Evolutionary conservation across 2,888 invertebrate species (phyloP), one percentile per base, ranked within the genome.

Genomic region (Limnephilus marmoratus): DNA sequence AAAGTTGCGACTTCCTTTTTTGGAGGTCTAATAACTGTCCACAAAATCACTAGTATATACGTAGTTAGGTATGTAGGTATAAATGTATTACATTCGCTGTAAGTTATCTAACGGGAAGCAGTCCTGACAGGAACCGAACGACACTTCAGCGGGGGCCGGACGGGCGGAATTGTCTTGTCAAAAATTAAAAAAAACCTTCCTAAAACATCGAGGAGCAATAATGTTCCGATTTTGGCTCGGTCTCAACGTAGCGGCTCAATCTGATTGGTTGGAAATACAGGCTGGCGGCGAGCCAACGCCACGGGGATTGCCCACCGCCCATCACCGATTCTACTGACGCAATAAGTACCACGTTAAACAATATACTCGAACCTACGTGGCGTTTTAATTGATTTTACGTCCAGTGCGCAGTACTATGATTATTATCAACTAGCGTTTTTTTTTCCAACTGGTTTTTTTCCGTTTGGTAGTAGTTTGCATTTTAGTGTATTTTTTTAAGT

Each of bases 151-250:
- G 82, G 86, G n/a, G 90, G 81, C 68, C 45, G 83, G 81, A 31
- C 83, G 90, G 80, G 91, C 91, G 91, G 91, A 91, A 91, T 90
- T 91, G 90, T 82, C 82, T 90, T 90, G 91, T 91, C 91, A 91
- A 91, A 91, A 91, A 91, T 89, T 37, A 68, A 2, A 90, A 85
- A 90, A 68, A 68, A 49, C 13, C 13, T 24, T 68, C 24, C 53
- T 1, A 68, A 68, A 68, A 68, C 24, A 45, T 86, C 86, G 34
- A 49, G 29, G 41, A 41, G 45, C 85, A 68, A 68, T 90, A 85
- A 45, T 86, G 41, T 85, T 34, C 49, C 45, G 87, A 45, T 87
- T 91, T 87, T 91, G 80, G 91, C 86, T n/a, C 53, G 81, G 81
- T 31, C 87, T 87, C n/a, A 68, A 68, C 24, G 24, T n/a, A 68